Evolutionary conservation across 64 coral and sea anemone species (phyloP).

Genomic region (Pachyseris speciosa): DNA sequence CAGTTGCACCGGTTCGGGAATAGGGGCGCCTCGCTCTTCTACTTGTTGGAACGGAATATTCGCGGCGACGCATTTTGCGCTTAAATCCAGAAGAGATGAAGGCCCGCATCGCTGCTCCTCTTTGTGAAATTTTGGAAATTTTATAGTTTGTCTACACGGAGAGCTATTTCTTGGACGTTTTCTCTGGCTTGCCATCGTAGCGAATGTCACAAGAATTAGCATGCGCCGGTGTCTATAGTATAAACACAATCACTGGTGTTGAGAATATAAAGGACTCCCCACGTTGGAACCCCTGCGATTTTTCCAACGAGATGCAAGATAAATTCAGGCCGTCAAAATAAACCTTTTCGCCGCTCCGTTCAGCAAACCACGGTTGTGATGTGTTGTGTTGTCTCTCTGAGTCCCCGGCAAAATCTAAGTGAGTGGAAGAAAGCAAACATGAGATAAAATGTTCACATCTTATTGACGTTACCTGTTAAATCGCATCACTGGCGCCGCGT

Average conservation of each 20-base stretch:
- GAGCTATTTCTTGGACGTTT: slow-evolving; percentile 64
- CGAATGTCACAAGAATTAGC: slow-evolving; percentile 26
- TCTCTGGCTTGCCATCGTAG: slow-evolving; percentile 43
- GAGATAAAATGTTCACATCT: slow-evolving; percentile 15
- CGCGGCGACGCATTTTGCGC: slow-evolving; percentile 84
- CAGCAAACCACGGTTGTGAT: background rate
- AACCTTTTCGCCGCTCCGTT: background rate
- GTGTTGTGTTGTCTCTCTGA: background rate
- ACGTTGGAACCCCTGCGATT: slow-evolving; percentile 31
- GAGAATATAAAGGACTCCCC: slow-evolving; percentile 41
- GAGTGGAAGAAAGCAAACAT: slow-evolving; percentile 16
- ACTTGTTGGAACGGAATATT: slow-evolving; percentile 96
- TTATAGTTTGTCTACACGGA: slow-evolving; percentile 63
- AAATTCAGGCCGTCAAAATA: slow-evolving; percentile 38
- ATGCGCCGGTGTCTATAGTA: slow-evolving; percentile 45
- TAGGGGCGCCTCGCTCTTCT: slow-evolving; percentile 83
- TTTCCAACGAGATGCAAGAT: slow-evolving; percentile 30
- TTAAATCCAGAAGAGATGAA: slow-evolving; percentile 83
- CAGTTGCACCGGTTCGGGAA: slow-evolving; percentile 97
- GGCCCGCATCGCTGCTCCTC: slow-evolving; percentile 71
- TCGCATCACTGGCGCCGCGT: background rate
- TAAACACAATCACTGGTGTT: slow-evolving; percentile 67
- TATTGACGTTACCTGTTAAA: background rate
- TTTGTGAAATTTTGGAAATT: slow-evolving; percentile 59
- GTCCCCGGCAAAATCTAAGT: background rate